phyloP scores from a whole-genome alignment of 2,113 vertebrate genomes.

The Holacanthus passer region DNA sequence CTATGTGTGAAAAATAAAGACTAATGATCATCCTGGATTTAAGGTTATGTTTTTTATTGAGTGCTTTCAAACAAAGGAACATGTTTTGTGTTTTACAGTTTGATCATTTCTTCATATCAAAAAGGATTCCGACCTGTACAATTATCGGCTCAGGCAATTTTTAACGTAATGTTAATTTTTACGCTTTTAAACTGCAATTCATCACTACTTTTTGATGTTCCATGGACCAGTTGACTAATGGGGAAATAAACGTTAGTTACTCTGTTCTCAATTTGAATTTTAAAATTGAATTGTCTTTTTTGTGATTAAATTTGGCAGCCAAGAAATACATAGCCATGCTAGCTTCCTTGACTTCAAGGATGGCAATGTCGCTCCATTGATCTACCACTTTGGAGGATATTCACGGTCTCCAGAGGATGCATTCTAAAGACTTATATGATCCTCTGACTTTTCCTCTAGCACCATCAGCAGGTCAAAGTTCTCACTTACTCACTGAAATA shows the following conservation, averaged over 20 bases:
- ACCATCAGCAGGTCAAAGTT: too few relatives aligned
- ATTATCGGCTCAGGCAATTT: not conserved
- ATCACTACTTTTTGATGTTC: too few relatives aligned
- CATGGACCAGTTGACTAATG: too few relatives aligned
- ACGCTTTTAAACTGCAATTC: not conserved
- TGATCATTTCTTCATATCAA: not conserved
- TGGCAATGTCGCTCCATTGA: not conserved
- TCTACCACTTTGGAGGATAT: too few relatives aligned
- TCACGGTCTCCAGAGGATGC: not conserved
- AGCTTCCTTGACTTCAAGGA: not conserved
- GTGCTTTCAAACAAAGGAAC: not conserved
- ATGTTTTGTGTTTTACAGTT: conserved; percentile 1
- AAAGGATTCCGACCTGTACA: not conserved
- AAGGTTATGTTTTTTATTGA: not conserved
- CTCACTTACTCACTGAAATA: too few relatives aligned
- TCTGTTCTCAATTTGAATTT: too few relatives aligned
- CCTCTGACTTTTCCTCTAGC: not conserved
- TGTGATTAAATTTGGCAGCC: too few relatives aligned
- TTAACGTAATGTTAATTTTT: not conserved
- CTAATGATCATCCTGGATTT: conserved; percentile 71
- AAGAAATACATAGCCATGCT: too few relatives aligned
- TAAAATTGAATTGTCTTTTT: too few relatives aligned
- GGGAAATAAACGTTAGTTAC: too few relatives aligned
- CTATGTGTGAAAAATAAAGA: conserved; percentile 77
- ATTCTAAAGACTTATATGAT: not conserved